Percentiles rank a stretch among this genome's conserved stretches.
phyloP scores from a whole-genome alignment of 2,888 invertebrate species.

The Tiliacea aurago region DNA sequence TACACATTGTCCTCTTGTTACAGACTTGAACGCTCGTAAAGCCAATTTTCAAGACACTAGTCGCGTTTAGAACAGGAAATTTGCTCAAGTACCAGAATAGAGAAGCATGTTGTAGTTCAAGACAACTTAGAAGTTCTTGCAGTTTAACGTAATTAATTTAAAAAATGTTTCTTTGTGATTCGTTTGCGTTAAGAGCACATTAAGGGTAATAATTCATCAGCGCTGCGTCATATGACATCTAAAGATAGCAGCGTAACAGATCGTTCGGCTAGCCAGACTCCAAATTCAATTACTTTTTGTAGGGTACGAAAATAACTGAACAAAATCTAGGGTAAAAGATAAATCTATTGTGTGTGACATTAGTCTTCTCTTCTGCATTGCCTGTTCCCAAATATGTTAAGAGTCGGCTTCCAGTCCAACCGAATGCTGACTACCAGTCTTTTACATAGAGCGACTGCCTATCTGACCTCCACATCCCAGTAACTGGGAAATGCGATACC shows the following conservation, averaged over 20 bases:
- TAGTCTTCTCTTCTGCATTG: background rate
- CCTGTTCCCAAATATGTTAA: background rate
- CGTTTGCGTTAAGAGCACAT: constrained; percentile 2
- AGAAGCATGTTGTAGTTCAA: background rate
- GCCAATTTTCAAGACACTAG: background rate
- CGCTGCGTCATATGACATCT: constrained; percentile 28
- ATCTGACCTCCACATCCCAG: background rate
- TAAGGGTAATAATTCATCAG: constrained; percentile 36
- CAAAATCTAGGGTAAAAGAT: background rate
- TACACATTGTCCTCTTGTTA: background rate
- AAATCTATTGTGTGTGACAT: background rate
- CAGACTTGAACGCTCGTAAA: background rate
- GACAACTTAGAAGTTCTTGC: background rate
- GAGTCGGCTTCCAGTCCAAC: background rate
- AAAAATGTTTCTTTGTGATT: constrained; percentile 1
- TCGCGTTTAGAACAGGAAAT: background rate
- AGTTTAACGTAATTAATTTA: constrained; percentile 4
- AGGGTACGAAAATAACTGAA: constrained; percentile 7
- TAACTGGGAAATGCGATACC: no score
- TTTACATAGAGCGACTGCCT: background rate
- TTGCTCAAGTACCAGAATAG: constrained; percentile 9
- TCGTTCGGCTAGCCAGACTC: constrained; percentile 11
- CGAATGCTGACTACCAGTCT: background rate
- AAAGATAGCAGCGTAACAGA: constrained; percentile 46
- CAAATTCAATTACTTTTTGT: constrained; percentile 30